Evolutionary conservation across 2,797 vertebrate species (phyloP), one percentile per base, ranked within the genome.

Genomic region (Phalloptychus januarius): DNA sequence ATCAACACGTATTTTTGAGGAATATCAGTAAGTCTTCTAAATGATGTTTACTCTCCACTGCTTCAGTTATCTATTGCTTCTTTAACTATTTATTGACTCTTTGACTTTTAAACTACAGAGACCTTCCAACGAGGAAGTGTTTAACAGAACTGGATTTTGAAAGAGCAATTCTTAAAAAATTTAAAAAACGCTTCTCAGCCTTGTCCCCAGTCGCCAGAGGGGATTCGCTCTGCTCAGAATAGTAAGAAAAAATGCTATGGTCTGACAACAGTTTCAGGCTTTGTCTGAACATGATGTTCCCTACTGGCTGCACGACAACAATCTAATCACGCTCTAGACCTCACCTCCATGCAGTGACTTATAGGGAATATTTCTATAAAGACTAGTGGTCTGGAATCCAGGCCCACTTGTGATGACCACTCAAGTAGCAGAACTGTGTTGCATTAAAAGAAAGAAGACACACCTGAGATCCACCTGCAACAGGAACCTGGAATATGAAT

Each of bases 401-500:
- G 65, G 23, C 18, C 1, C 33, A 25, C n/a, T 23, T 74, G 76
- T 77, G 82, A 88, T 85, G 25, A 92, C 83, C 89, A 69, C 86
- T 15, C 84, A 82, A 92, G 83, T 86, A 84, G 76, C 92, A 89
- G 79, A 88, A 89, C 81, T 81, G 85, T 73, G 74, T 85, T 84
- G 79, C 86, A 89, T 86, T 86, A 78, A 25, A 54, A 80, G 75
- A 79, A 38, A 31, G 87, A 86, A 83, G 76, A 74, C 90, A 95
- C 94, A 99, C 98, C 97, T 99, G 98, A 83, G 98, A 97, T 81
- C 98, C 98, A 86, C 98, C 97, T 79, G 97, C 96, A 25, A 97
- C 91, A 72, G 98, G 97, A 84, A 99, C 97, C 86, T 97, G 96
- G 93, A 97, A 99, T 12, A 97, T 96, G 65, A 99, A 97, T 50